phyloP scores from a whole-genome alignment of 2,797 vertebrate species.

The Erethizon dorsatum region DNA sequence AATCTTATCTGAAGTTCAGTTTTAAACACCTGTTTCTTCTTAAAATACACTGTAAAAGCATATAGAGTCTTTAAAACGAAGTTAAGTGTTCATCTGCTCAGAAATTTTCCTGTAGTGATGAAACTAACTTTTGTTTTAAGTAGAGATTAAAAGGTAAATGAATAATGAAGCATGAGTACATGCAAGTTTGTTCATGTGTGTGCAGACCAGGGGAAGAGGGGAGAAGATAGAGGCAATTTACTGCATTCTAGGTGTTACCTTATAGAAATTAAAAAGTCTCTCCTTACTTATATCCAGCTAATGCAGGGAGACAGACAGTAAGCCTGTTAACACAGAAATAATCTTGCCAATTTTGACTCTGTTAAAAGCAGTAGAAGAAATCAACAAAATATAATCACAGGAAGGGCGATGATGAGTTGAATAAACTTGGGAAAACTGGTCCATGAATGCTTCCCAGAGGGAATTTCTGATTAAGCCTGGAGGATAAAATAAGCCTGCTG shows the following conservation, averaged over 20 bases:
- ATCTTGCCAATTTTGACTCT: not conserved
- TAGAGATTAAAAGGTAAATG: not conserved
- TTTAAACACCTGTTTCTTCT: constrained; percentile 31
- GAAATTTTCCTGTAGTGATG: not conserved
- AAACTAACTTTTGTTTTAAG: not conserved
- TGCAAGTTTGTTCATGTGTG: not conserved
- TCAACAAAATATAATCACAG: not conserved
- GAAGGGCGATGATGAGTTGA: not conserved
- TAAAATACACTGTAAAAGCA: not conserved
- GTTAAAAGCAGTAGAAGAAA: not conserved
- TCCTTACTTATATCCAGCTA: not conserved
- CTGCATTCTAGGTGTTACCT: not conserved
- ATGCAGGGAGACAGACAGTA: not conserved
- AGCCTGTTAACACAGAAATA: not conserved
- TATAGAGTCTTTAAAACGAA: not conserved
- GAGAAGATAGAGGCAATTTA: not conserved
- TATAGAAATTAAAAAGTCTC: not conserved
- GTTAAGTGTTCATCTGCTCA: not conserved
- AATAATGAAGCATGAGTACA: not conserved
- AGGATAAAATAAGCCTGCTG: not conserved
- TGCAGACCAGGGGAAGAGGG: too few relatives aligned
- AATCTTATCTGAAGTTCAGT: not conserved
- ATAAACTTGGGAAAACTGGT: not conserved
- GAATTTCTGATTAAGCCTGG: not conserved
- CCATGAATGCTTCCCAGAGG: not conserved